phyloP scores from a whole-genome alignment of 2,888 invertebrate species.

The Amphipoea oculea region DNA sequence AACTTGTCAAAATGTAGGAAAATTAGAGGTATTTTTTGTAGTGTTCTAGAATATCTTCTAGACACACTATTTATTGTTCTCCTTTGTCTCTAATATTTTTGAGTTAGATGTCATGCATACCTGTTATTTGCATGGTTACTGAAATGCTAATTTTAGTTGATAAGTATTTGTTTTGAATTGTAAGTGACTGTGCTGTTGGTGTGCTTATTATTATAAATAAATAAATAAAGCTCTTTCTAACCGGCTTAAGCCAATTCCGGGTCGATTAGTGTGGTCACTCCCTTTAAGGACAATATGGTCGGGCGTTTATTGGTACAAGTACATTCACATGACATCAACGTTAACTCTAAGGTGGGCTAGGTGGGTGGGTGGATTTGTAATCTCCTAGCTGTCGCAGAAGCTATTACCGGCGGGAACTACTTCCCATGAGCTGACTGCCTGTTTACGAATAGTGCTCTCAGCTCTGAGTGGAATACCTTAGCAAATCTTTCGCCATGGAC shows the following conservation, averaged over 20 bases:
- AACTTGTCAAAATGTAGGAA: too few species aligned
- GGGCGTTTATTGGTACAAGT: neutral
- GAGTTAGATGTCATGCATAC: too few species aligned
- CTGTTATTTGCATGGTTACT: too few species aligned
- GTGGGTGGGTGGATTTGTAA: conserved; percentile 23
- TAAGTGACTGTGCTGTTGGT: too few species aligned
- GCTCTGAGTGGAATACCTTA: too few species aligned
- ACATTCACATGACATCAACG: neutral
- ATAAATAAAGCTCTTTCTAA: neutral
- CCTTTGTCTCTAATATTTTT: too few species aligned
- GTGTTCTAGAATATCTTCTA: too few species aligned
- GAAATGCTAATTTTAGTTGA: too few species aligned
- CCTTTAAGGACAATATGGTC: neutral
- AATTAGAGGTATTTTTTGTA: too few species aligned
- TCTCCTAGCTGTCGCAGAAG: conserved; percentile 22
- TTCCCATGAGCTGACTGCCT: conserved; percentile 4
- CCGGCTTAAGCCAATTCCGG: neutral
- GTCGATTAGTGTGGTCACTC: neutral
- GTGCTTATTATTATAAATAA: too few species aligned
- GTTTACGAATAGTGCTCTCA: neutral
- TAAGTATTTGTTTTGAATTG: too few species aligned
- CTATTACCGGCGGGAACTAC: conserved; percentile 35
- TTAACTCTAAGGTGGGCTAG: neutral
- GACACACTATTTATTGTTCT: too few species aligned
- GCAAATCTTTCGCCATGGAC: neutral